Percentiles rank a stretch among this genome's conserved stretches.
Evolutionary conservation across 2,888 invertebrate species (phyloP).

Genomic region (Cotesia congregata): DNA sequence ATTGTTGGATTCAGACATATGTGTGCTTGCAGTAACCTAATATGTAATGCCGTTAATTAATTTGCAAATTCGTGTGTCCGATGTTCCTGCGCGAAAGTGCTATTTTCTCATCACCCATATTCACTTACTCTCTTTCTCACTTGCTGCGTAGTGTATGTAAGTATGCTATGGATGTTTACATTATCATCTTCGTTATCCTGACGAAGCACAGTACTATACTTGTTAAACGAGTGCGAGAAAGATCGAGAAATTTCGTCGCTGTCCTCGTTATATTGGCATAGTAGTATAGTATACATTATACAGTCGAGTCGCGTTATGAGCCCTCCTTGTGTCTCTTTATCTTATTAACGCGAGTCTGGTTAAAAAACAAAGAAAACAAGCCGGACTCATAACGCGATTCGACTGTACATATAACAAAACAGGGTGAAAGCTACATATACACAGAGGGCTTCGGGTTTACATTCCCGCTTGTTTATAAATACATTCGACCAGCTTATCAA

Average conservation of each 20-base stretch:
- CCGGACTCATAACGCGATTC: too few species aligned
- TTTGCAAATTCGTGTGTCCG: constrained; percentile 48
- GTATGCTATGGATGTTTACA: neutral
- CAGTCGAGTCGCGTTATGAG: too few species aligned
- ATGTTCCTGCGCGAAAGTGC: constrained; percentile 43
- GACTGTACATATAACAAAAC: too few species aligned
- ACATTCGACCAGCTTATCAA: constrained; percentile 4
- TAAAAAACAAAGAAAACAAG: too few species aligned
- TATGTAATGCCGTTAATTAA: constrained; percentile 47
- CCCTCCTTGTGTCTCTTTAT: too few species aligned
- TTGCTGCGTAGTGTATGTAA: neutral
- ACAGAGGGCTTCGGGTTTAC: neutral
- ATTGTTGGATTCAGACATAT: neutral
- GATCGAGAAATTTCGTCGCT: neutral
- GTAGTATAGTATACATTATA: too few species aligned
- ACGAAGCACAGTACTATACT: neutral
- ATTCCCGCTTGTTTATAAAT: constrained; percentile 12
- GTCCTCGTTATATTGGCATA: neutral
- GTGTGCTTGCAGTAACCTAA: constrained; percentile 23
- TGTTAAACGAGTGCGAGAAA: neutral
- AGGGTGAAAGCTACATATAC: neutral
- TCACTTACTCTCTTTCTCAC: constrained; percentile 2
- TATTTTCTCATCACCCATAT: constrained; percentile 34
- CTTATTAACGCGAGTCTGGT: too few species aligned
- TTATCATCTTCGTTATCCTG: neutral